Conservation (phyloP, 1,140 invertebrate species). For the Geopemphigus sp. region DNA sequence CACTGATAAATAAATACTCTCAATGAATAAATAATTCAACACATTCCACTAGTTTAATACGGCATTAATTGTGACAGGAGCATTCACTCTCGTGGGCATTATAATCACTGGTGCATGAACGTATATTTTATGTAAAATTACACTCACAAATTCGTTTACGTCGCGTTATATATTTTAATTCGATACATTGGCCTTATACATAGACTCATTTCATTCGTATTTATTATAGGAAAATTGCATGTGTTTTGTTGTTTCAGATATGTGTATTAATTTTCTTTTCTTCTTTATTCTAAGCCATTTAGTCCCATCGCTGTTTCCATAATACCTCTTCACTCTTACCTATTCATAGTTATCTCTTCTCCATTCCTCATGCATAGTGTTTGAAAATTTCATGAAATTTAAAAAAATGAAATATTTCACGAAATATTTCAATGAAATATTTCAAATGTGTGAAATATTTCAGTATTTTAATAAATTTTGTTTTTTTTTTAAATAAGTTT, state of each 20-base stretch:
- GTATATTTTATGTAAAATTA: not conserved
- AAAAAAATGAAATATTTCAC: constrained; percentile 6
- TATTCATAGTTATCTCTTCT: no score
- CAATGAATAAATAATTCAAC: not conserved
- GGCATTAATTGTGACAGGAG: not conserved
- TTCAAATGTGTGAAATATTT: not conserved
- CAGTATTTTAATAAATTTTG: constrained; percentile 6
- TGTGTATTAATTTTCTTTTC: no score
- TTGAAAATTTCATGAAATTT: no score
- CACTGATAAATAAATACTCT: not conserved
- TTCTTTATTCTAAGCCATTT: no score
- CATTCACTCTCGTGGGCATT: not conserved
- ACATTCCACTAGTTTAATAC: not conserved
- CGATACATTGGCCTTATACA: not conserved
- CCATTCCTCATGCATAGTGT: no score
- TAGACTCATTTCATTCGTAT: not conserved
- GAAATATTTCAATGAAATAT: constrained; percentile 10
- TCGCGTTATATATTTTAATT: not conserved
- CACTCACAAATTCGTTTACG: not conserved
- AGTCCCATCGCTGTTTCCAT: no score
- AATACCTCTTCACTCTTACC: no score
- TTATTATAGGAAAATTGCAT: not conserved
- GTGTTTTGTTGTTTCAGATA: not conserved
- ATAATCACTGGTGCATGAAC: not conserved
- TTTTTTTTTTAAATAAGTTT: no score